phyloP scores from a whole-genome alignment of 2,888 invertebrate genomes.

The Malthinus seriepunctatus region DNA sequence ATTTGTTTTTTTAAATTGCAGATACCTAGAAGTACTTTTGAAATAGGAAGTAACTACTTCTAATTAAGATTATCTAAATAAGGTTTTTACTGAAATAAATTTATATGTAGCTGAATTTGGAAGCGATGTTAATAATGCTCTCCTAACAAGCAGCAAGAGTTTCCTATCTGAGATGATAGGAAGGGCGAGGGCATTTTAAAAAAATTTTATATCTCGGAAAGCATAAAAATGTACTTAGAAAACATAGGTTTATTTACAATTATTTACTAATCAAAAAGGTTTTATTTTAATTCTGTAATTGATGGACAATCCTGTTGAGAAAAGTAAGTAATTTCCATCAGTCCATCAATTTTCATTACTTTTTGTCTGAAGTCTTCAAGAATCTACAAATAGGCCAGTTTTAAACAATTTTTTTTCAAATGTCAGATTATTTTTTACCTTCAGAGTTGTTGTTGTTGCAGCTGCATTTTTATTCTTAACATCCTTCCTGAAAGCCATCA shows the following conservation, averaged over 20 bases:
- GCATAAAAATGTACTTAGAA: no score
- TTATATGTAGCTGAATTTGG: no score
- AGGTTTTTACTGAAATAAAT: no score
- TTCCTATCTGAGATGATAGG: no score
- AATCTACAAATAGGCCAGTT: slow-evolving; percentile 37
- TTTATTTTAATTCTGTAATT: slow-evolving; percentile 35
- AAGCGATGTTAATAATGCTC: no score
- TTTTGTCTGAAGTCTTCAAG: slow-evolving; percentile 40
- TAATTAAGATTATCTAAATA: no score
- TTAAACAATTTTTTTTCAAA: neutral
- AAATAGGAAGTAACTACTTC: no score
- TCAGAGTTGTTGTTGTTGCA: slow-evolving; percentile 36
- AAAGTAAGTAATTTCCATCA: slow-evolving; percentile 43
- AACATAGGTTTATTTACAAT: no score
- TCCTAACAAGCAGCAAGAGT: no score
- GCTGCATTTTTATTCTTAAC: slow-evolving; percentile 34
- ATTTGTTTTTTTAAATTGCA: neutral
- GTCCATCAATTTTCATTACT: slow-evolving; percentile 39
- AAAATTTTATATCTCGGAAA: no score
- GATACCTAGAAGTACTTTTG: neutral
- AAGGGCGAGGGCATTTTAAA: no score
- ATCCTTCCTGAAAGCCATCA: slow-evolving; percentile 30
- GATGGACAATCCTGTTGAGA: slow-evolving; percentile 37
- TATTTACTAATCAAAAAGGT: no score
- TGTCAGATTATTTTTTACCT: slow-evolving; percentile 29